Evolutionary conservation across 37 sponge, comb jelly and placozoan species (phyloP).

Genomic region (Halisarca cf. caerulea): DNA sequence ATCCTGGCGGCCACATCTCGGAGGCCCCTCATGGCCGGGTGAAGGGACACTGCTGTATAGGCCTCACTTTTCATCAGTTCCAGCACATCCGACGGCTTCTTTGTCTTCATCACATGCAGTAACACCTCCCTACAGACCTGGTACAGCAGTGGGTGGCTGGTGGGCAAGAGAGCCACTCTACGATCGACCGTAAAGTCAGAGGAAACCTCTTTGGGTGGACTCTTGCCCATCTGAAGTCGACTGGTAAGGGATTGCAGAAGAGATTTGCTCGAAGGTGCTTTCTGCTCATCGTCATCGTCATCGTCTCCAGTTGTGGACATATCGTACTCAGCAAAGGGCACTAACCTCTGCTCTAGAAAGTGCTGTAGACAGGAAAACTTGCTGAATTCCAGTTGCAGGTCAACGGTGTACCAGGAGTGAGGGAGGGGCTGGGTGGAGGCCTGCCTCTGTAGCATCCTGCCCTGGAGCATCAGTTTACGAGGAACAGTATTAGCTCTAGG

Average conservation of each 20-base stretch:
- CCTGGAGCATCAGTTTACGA: neutral
- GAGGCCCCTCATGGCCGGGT: neutral
- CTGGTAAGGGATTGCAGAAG: neutral
- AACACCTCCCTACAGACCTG: neutral
- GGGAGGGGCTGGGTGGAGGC: neutral
- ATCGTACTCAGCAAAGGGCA: neutral
- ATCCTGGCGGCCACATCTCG: neutral
- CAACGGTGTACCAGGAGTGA: slow-evolving; percentile 7
- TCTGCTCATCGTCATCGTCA: neutral
- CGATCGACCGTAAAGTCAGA: neutral
- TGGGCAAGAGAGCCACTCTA: slow-evolving; percentile 1
- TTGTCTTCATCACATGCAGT: slow-evolving; percentile 16
- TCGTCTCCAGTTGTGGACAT: neutral
- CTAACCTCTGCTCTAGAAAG: neutral
- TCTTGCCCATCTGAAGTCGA: neutral
- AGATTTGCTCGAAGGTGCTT: neutral
- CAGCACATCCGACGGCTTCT: neutral
- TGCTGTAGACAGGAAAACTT: neutral
- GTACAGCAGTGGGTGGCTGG: neutral
- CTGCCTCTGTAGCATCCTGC: neutral
- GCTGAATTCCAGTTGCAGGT: neutral
- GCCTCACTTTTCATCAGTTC: slow-evolving; percentile 1
- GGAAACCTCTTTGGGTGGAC: neutral
- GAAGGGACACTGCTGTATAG: neutral
- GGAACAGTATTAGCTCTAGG: too few species aligned